phyloP scores from a whole-genome alignment of 2,113 vertebrate species.

The Okapia johnstoni region DNA sequence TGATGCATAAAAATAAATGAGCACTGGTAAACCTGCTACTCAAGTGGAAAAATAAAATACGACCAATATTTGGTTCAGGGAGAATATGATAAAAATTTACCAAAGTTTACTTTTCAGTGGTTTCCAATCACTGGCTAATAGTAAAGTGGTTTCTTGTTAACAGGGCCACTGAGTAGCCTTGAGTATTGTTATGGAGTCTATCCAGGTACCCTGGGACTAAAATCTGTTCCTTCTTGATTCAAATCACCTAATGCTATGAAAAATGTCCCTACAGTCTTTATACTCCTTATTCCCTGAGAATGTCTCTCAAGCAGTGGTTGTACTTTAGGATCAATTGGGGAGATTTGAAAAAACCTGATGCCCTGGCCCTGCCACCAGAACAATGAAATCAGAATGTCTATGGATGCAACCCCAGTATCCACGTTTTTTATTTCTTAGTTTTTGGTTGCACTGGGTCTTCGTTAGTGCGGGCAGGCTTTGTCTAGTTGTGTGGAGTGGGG shows the following conservation, averaged over 20 bases:
- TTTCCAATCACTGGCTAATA: neutral
- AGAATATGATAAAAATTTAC: neutral
- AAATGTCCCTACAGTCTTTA: neutral
- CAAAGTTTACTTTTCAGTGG: neutral
- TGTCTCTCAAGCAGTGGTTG: neutral
- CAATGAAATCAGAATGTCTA: neutral
- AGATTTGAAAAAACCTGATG: neutral
- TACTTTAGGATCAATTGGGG: neutral
- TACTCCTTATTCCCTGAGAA: neutral
- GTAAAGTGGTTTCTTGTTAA: neutral
- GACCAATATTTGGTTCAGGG: neutral
- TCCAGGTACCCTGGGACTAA: neutral
- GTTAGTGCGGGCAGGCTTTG: neutral
- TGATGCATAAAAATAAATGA: neutral
- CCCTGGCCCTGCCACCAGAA: neutral
- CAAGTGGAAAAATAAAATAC: neutral
- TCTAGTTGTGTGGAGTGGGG: neutral
- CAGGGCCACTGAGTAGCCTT: neutral
- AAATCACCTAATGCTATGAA: slow-evolving; percentile 10
- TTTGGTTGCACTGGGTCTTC: neutral
- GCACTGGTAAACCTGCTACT: neutral
- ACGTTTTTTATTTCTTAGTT: neutral
- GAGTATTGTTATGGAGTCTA: neutral
- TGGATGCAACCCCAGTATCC: neutral
- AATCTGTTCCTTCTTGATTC: neutral